A percentile compares a stretch with the other conserved stretches of the same genome.
Evolutionary conservation across 2,797 vertebrate genomes (phyloP).

Genomic region (Hippoglossus hippoglossus): DNA sequence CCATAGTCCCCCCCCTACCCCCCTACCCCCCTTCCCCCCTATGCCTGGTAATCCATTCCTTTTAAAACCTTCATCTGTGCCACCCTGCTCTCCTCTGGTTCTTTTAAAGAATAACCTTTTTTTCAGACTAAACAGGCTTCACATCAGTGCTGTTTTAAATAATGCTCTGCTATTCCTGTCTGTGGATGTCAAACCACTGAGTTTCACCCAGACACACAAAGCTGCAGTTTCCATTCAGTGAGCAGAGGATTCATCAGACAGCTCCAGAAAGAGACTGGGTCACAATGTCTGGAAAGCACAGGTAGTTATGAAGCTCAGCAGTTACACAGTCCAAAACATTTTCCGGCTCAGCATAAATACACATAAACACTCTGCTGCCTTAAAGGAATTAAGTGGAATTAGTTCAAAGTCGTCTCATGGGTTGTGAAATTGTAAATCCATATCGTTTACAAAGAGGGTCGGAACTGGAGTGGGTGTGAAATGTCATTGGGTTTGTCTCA

Average conservation of each 20-base stretch:
- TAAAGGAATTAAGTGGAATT: no score
- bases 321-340: background rate
- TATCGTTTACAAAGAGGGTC: no score
- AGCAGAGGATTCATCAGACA: slow-evolving; percentile 8
- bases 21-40: no score
- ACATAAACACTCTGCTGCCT: no score
- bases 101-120: background rate
- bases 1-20: background rate
- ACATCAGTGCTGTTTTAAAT: slow-evolving; percentile 31
- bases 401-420: no score
- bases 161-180: slow-evolving; percentile 29
- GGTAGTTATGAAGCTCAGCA: background rate
- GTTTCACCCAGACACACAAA: slow-evolving; percentile 14
- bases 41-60: slow-evolving; percentile 18
- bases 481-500: no score
- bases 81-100: slow-evolving; percentile 4
- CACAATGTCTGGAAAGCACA: slow-evolving; percentile 1
- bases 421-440: no score
- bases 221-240: slow-evolving; percentile 22
- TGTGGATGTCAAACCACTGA: slow-evolving; percentile 10
- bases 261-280: background rate
- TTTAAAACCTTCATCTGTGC: background rate
- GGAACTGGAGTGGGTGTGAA: no score
- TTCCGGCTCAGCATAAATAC: background rate
- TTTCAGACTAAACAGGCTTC: slow-evolving; percentile 40